Evolutionary conservation across 2,888 invertebrate species (phyloP), one percentile per base, ranked within the genome.

Genomic region (Spilosoma lubricipeda): DNA sequence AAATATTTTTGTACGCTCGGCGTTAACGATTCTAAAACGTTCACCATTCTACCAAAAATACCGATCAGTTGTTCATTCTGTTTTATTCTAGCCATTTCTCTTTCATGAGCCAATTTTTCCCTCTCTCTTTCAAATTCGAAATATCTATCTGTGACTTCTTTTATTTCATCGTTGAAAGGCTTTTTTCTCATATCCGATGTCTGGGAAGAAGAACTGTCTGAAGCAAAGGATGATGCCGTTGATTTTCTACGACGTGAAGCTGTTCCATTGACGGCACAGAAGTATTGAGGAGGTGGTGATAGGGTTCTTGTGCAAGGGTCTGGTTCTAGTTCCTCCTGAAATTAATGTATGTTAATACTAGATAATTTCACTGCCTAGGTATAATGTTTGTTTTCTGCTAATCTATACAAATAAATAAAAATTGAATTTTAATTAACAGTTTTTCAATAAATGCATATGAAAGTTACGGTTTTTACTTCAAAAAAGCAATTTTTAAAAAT

Each of bases 71-170:
- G 73, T 23, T 84, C 82, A 30, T 82, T 80, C 64, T 87, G 86
- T 74, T 72, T 74, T 45, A 87, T 81, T 69, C 84, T 76, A 0
- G 80, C 80, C 82, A 87, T 81, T 74, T 87, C 85, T 72, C 84
- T 73, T 73, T 85, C 83, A 67, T 85, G 83, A 2, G 77, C 75
- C 76, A 82, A 72, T 33, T 71, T 81, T 33, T 85, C 81, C 66
- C 81, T 81, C 30, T 86, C 79, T 27, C 70, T 77, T 70, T 85
- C 85, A 59, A 80, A 81, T 70, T 84, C 79, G 20, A 86, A 67
- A 56, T 80, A 84, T 72, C 75, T 83, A 4, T 84, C 80, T 13
- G 81, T 80, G 18, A 85, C 42, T 2, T 82, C 81, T 33, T 73
- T 80, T 11, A 80, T 42, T 23, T 78, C 71, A 11, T 78, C 68